Evolutionary conservation across 2,113 vertebrate species (phyloP).

Genomic region (Cricetomys ansorgei): DNA sequence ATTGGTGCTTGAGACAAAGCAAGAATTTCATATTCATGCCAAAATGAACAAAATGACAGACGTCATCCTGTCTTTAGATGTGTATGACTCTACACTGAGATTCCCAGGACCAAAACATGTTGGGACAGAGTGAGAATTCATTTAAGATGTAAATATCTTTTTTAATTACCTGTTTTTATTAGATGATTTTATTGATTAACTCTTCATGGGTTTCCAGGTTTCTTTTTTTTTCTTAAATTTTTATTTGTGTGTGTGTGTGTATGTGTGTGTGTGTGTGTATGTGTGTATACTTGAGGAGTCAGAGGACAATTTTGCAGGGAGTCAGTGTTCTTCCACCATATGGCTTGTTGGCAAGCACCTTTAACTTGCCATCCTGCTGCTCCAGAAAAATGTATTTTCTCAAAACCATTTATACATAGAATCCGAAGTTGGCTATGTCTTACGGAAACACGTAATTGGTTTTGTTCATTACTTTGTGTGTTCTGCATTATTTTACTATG

Average conservation of each 20-base stretch:
- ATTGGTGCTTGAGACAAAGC: not conserved
- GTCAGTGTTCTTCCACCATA: not conserved
- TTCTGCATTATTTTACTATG: not conserved
- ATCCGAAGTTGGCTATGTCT: not conserved
- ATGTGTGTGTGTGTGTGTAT: not conserved
- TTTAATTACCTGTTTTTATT: not conserved
- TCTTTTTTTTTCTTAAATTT: not conserved
- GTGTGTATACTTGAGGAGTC: not conserved
- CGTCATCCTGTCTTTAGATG: not conserved
- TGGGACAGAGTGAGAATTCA: no score
- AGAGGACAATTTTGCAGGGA: not conserved
- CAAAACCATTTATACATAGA: not conserved
- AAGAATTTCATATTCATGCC: not conserved
- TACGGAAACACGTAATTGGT: not conserved
- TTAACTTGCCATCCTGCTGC: not conserved
- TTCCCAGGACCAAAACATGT: not conserved
- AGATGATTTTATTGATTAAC: not conserved
- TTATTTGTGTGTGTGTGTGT: not conserved
- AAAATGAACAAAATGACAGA: not conserved
- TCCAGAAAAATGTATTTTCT: not conserved
- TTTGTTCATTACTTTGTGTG: not conserved
- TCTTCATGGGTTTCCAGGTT: not conserved
- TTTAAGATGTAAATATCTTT: not conserved
- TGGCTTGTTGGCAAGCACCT: not conserved
- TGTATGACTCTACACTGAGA: not conserved